Percentiles rank a stretch among this genome's conserved stretches.
phyloP scores from a whole-genome alignment of 1,140 invertebrate species.

The Ceratosolen fusciceps region DNA sequence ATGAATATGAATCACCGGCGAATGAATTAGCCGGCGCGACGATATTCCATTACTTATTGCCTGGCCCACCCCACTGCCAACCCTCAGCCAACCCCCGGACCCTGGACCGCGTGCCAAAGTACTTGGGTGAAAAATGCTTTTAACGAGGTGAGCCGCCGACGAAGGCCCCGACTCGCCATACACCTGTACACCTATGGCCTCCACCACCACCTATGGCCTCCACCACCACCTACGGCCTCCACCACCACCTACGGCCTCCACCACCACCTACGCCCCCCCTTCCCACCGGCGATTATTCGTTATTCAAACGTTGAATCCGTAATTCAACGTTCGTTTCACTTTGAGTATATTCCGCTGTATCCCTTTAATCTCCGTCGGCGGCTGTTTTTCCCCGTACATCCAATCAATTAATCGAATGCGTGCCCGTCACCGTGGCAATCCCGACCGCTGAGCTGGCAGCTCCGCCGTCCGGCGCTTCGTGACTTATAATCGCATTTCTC shows the following conservation, averaged over 20 bases:
- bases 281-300: not conserved
- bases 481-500: slow-evolving; percentile 73
- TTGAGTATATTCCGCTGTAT: slow-evolving; percentile 38
- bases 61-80: too few relatives aligned
- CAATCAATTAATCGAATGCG: slow-evolving; percentile 66
- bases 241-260: too few relatives aligned
- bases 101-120: not conserved
- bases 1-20: not conserved
- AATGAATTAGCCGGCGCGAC: not conserved
- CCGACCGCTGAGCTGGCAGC: slow-evolving; percentile 46
- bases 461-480: slow-evolving; percentile 62
- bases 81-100: too few relatives aligned
- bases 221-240: too few relatives aligned
- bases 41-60: not conserved
- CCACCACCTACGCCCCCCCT: not conserved
- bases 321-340: slow-evolving; percentile 36
- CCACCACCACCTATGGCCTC: too few relatives aligned
- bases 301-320: slow-evolving; percentile 32
- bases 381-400: slow-evolving; percentile 60
- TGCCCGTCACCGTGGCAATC: slow-evolving; percentile 49
- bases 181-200: too few relatives aligned
- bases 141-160: not conserved
- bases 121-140: not conserved
- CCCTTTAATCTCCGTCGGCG: slow-evolving; percentile 29
- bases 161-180: too few relatives aligned